Base-by-base conservation (phyloP, 2,113 vertebrate genomes). In the Pyxicephalus adspersus region DNA sequence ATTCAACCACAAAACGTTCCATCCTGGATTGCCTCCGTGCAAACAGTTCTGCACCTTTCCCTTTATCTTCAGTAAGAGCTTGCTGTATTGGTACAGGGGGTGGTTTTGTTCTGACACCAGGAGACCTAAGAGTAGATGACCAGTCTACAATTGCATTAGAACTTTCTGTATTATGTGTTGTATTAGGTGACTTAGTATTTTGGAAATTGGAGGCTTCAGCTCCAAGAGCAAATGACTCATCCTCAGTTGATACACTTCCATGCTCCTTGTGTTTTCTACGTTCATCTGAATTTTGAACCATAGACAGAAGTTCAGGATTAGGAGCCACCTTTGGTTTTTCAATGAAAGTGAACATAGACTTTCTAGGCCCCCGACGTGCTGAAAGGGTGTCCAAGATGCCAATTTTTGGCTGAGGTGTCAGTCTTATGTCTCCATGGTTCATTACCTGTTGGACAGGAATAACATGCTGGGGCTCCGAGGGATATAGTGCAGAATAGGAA, bases 271-370 rank as follows among this genome's bases (percentile, higher is more conserved):
- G 90, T 86, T 95, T 96, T 88, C 93, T 95, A 86, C 89, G 95
- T 83, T 93, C 94, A 81, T 99, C 98, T 0, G 82, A 91, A 0
- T 94, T 96, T 86, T 98, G 97, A 1, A 99, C 97, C 86, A 99
- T 86, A 38, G 96, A 95, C 84, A 99, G 90, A 67, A 99, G 92
- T 78, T 97, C 97, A 0, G 98, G 98, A 83, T 98, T 99, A 0
- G 98, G 98, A 23, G 95, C 87, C 65, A 98, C 84, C 82, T 97
- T 96, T 0, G 94, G 91, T 85, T 98, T 98, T 89, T 99, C 96
- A 26, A 98, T 94, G 0, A 99, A 99, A 2, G 98, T 99, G 92
- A 99, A 99, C 97, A 99, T 98, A 28, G 96, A 90, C 80, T 96
- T 99, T 23, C 90, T 93, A 83, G 80, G 84, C 2, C 83, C 84